These are phyloP conservation scores for Antigone vipio DNA, from an alignment of 2,113 vertebrate species.

Conservation along the genomic window DNA sequence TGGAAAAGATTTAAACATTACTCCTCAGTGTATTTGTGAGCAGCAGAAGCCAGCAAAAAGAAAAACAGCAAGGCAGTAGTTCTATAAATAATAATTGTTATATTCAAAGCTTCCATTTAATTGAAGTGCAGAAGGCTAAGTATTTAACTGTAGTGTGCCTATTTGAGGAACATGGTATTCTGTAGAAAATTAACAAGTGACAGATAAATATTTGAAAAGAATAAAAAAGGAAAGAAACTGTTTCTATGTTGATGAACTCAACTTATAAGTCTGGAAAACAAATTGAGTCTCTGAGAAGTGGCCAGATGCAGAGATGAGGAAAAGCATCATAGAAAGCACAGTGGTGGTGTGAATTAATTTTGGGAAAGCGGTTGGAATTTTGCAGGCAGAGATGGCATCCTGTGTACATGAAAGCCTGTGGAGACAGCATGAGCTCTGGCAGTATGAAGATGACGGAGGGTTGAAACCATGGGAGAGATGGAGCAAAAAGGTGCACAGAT, in stretches of 20 bases:
- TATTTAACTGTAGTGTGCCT: not conserved
- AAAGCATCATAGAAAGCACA: not conserved
- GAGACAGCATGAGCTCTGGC: conserved; percentile 12
- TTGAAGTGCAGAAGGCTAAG: not conserved
- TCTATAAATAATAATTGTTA: not conserved
- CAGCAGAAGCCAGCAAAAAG: conserved; percentile 6
- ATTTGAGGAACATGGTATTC: not conserved
- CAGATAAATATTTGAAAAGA: not conserved
- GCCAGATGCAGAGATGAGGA: not conserved
- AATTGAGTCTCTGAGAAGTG: not conserved
- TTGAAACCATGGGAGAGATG: not conserved
- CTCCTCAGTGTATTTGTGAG: not conserved
- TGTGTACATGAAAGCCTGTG: not conserved
- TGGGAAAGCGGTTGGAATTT: conserved; percentile 16
- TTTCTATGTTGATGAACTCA: not conserved
- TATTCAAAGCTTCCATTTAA: not conserved
- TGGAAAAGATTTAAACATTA: not conserved
- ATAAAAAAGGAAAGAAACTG: not conserved
- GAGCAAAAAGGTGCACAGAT: not conserved
- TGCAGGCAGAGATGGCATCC: not conserved
- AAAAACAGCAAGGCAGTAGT: not conserved
- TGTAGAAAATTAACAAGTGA: not conserved
- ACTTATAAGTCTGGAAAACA: not conserved
- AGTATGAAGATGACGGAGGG: not conserved
- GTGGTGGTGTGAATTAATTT: not conserved